These are phyloP conservation scores for Lateolabrax maculatus DNA, from an alignment of 2,797 vertebrate genomes.

Conservation along the genomic window DNA sequence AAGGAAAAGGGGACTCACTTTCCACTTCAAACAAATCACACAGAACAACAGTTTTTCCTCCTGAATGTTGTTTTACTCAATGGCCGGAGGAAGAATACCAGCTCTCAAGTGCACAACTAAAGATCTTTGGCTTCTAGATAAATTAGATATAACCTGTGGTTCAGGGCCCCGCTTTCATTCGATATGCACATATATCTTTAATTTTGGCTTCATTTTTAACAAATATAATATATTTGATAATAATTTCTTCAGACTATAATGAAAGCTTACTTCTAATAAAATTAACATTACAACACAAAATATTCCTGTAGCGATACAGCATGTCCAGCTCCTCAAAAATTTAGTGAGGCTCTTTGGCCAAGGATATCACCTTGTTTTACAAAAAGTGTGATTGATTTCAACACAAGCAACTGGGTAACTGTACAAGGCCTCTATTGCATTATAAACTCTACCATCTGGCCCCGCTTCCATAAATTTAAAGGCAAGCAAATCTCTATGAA, in stretches of 20 bases:
- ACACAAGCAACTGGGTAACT: neutral
- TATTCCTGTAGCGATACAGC: too few relatives aligned
- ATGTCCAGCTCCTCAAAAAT: too few relatives aligned
- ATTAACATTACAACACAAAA: too few relatives aligned
- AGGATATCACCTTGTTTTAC: too few relatives aligned
- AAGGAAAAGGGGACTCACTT: conserved; percentile 3
- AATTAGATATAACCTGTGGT: neutral
- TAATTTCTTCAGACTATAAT: neutral
- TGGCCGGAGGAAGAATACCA: neutral
- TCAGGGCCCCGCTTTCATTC: neutral
- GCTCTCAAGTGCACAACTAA: neutral
- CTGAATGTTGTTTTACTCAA: neutral
- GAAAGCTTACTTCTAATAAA: neutral
- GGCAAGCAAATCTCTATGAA: too few relatives aligned
- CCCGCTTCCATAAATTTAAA: too few relatives aligned
- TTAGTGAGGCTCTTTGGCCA: too few relatives aligned
- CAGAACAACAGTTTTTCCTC: neutral
- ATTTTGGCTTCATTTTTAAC: too few relatives aligned
- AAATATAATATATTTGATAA: neutral
- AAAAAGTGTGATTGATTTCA: neutral
- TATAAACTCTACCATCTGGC: too few relatives aligned
- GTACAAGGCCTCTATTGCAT: neutral
- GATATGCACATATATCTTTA: neutral
- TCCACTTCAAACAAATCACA: neutral
- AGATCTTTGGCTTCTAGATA: neutral